Percentiles rank a stretch among this genome's conserved stretches.
These are phyloP conservation scores for Coregonus suidteri DNA, from an alignment of 2,797 vertebrate species.

Conservation along the genomic window DNA sequence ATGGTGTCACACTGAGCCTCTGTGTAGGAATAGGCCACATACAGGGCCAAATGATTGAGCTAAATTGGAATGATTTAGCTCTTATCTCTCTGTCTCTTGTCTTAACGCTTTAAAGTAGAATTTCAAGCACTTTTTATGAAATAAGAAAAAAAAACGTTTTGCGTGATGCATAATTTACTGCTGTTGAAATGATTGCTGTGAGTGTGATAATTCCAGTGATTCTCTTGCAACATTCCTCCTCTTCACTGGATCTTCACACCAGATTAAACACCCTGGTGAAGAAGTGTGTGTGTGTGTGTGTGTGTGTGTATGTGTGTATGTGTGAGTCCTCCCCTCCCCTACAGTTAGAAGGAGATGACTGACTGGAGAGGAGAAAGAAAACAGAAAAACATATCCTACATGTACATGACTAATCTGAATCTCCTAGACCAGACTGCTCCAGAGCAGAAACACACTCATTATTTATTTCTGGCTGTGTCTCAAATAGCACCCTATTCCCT, in stretches of 20 bases:
- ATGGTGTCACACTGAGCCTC: not conserved
- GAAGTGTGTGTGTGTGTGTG: not conserved
- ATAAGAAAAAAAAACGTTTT: not conserved
- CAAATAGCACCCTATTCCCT: not conserved
- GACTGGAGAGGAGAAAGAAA: slow-evolving; percentile 5
- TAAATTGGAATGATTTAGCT: not conserved
- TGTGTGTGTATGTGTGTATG: no score
- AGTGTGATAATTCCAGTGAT: no score
- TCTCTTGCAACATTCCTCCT: not conserved
- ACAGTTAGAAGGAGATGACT: slow-evolving; percentile 1
- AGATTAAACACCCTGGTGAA: not conserved
- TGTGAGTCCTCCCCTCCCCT: not conserved
- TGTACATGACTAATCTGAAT: not conserved
- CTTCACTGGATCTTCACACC: slow-evolving; percentile 8
- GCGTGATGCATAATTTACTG: slow-evolving; percentile 19
- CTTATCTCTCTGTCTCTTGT: not conserved
- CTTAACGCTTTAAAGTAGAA: not conserved
- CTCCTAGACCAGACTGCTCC: not conserved
- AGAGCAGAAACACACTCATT: slow-evolving; percentile 6
- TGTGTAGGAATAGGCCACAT: no score
- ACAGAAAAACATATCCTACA: not conserved
- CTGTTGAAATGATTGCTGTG: slow-evolving; percentile 13
- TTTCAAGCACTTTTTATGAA: not conserved
- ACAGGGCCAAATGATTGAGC: not conserved
- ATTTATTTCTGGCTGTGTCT: not conserved